phyloP scores from a whole-genome alignment of 2,113 vertebrate genomes.

The Artemisiospiza belli region DNA sequence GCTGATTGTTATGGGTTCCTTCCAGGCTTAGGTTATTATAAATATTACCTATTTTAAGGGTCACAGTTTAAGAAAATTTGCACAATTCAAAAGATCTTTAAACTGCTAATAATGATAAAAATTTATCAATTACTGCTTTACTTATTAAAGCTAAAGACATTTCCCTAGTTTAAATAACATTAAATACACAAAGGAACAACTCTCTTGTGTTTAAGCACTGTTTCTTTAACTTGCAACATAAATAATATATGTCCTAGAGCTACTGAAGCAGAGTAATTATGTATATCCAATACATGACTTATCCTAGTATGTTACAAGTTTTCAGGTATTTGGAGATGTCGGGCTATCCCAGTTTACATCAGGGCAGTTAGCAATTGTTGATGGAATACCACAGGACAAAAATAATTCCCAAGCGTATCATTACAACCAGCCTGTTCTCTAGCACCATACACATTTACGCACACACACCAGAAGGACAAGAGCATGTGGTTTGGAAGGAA shows the following conservation, averaged over 20 bases:
- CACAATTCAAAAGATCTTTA: background rate
- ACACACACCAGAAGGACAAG: background rate
- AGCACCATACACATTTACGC: background rate
- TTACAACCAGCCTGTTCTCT: background rate
- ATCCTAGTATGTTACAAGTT: background rate
- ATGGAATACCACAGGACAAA: background rate
- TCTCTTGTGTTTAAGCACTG: background rate
- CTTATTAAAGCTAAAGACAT: background rate
- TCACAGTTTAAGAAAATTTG: background rate
- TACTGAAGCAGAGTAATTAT: background rate
- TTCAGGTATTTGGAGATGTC: background rate
- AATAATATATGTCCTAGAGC: background rate
- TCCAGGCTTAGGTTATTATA: background rate
- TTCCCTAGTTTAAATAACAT: background rate
- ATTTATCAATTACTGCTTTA: background rate
- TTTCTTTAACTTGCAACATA: background rate
- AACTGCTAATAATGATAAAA: background rate
- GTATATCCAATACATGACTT: background rate
- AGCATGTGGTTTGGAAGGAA: background rate
- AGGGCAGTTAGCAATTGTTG: background rate
- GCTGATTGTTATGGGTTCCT: background rate
- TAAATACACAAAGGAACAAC: background rate
- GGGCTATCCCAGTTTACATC: background rate
- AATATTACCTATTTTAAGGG: background rate
- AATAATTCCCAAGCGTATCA: background rate